phyloP scores from a whole-genome alignment of 1,140 invertebrate species.

The Drosophila pachea region DNA sequence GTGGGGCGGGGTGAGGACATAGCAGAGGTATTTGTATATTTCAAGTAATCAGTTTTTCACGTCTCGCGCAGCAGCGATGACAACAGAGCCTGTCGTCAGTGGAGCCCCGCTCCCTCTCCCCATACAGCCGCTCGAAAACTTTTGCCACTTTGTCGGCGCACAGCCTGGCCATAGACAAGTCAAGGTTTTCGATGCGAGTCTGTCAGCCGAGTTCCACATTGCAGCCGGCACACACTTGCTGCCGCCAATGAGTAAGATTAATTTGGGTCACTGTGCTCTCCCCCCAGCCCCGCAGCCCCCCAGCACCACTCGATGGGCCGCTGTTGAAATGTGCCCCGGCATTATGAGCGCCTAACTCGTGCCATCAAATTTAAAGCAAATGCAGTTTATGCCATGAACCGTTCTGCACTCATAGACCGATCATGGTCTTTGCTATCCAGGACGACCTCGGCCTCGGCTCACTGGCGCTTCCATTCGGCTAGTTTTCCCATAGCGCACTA shows the following conservation, averaged over 20 bases:
- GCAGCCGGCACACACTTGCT: slow-evolving; percentile 55
- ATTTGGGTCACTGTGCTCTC: slow-evolving; percentile 74
- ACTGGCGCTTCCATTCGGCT: no score
- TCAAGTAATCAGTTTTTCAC: slow-evolving; percentile 10
- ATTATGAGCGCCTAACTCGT: slow-evolving; percentile 59
- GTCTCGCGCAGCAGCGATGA: slow-evolving; percentile 26
- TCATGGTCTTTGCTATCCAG: no score
- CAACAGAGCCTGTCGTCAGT: slow-evolving; percentile 38
- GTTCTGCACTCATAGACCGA: no score
- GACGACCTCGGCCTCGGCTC: no score
- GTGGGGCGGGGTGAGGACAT: no score
- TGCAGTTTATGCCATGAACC: slow-evolving; percentile 28
- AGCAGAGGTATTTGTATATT: background rate
- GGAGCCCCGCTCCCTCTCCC: background rate
- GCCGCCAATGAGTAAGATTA: slow-evolving; percentile 73
- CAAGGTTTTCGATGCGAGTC: slow-evolving; percentile 30
- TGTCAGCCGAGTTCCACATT: slow-evolving; percentile 45
- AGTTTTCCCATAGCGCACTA: background rate
- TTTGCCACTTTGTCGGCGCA: slow-evolving; percentile 54
- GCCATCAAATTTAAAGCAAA: slow-evolving; percentile 47
- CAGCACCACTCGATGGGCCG: background rate
- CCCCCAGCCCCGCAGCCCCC: background rate
- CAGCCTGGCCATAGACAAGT: slow-evolving; percentile 41
- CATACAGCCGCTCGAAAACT: slow-evolving; percentile 31
- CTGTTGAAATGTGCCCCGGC: slow-evolving; percentile 28